A percentile compares a stretch with the other conserved stretches of the same genome.
Conservation (phyloP, 2,113 vertebrate species). For the Centropus bengalensis region DNA sequence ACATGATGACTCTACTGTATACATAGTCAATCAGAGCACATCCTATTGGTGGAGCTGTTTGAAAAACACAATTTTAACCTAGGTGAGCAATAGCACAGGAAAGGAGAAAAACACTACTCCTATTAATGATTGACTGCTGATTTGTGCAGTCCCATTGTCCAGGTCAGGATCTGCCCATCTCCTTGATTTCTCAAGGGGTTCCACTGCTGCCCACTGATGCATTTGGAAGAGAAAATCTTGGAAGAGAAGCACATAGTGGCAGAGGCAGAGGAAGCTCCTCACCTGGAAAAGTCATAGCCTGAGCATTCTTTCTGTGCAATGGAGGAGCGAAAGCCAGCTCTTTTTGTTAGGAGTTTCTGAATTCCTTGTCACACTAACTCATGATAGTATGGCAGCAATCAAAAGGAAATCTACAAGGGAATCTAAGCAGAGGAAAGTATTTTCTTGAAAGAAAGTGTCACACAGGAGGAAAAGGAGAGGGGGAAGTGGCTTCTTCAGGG, state of each 20-base stretch:
- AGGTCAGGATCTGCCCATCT: not conserved
- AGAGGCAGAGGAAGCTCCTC: not conserved
- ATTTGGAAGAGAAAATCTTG: not conserved
- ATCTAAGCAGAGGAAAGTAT: not conserved
- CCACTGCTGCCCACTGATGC: not conserved
- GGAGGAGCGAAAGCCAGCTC: not conserved
- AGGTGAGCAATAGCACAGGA: not conserved
- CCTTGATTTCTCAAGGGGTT: rapidly evolving
- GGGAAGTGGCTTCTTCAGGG: not conserved
- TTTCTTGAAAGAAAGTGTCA: constrained; percentile 9
- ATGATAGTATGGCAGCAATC: not conserved
- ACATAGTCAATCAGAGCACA: rapidly evolving
- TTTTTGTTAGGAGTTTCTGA: not conserved
- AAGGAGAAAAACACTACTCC: not conserved
- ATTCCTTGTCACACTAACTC: not conserved
- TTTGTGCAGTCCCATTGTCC: not conserved
- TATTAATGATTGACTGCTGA: rapidly evolving
- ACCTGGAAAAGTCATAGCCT: not conserved
- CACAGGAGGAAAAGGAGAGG: not conserved
- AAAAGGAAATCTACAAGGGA: not conserved
- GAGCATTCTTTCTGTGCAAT: rapidly evolving
- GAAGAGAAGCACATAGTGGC: not conserved
- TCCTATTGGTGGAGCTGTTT: not conserved
- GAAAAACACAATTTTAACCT: not conserved
- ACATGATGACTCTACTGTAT: too few relatives aligned